These are phyloP conservation scores for Hedychridium roseum DNA, from an alignment of 2,888 invertebrate species.

Conservation along the genomic window DNA sequence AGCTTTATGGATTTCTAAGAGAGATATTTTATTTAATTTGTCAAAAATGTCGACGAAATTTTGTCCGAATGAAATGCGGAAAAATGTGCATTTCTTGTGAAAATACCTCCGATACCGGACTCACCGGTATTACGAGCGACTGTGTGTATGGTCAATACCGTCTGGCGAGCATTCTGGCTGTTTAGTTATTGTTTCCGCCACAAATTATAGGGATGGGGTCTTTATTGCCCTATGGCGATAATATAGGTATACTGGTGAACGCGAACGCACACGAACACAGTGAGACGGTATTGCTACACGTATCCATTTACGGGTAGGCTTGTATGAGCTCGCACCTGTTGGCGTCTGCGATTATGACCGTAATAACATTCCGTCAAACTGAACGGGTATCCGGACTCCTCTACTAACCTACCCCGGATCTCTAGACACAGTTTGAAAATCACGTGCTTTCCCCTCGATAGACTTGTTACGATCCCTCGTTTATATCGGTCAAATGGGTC, in stretches of 20 bases:
- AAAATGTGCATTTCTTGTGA: slow-evolving; percentile 35
- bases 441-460: slow-evolving; percentile 16
- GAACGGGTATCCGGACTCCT: slow-evolving; percentile 28
- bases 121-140: slow-evolving; percentile 35
- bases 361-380: slow-evolving; percentile 64
- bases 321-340: slow-evolving; percentile 61
- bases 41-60: too few species aligned
- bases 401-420: slow-evolving; percentile 38
- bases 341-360: slow-evolving; percentile 62
- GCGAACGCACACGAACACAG: slow-evolving; percentile 26
- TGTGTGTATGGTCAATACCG: slow-evolving; percentile 28
- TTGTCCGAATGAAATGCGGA: slow-evolving; percentile 23
- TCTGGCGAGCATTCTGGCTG: slow-evolving; percentile 39
- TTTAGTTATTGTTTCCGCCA: slow-evolving; percentile 55
- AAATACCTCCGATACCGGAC: slow-evolving; percentile 41
- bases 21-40: too few species aligned
- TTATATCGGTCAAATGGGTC: too few species aligned
- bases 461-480: slow-evolving; percentile 7
- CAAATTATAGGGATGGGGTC: slow-evolving; percentile 52
- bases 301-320: slow-evolving; percentile 45
- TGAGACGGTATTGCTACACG: slow-evolving; percentile 19
- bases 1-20: too few species aligned
- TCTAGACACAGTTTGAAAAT: slow-evolving; percentile 16
- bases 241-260: slow-evolving; percentile 38
- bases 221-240: slow-evolving; percentile 50